Evolutionary conservation across 92 coral and sea anemone species (phyloP).

Genomic region (Zoanthus gigantus): DNA sequence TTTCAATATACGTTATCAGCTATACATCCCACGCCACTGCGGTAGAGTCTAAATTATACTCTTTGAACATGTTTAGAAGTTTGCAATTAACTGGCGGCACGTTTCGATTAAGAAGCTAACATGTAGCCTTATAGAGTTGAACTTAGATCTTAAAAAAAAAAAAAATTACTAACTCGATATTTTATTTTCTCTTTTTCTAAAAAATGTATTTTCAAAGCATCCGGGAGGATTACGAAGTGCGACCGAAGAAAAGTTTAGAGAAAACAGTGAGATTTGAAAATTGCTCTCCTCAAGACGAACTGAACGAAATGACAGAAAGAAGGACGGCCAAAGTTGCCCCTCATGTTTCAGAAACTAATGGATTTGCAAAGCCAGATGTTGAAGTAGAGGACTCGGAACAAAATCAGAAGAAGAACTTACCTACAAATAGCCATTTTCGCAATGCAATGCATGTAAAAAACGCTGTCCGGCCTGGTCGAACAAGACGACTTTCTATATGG

Average conservation of each 20-base stretch:
- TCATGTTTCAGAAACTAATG: conserved; percentile 28
- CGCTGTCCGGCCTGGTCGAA: conserved; percentile 72
- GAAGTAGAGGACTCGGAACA: conserved; percentile 19
- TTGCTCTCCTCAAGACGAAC: conserved; percentile 1
- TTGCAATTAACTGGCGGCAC: not conserved
- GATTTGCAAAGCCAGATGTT: conserved; percentile 36
- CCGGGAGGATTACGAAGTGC: conserved; percentile 9
- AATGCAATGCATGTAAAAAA: conserved; percentile 78
- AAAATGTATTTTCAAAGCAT: conserved; percentile 31
- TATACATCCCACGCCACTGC: not conserved
- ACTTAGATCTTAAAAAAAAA: no score
- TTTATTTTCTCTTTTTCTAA: not conserved
- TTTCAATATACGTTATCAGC: conserved; percentile 32
- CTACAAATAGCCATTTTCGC: conserved; percentile 71
- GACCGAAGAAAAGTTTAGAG: conserved; percentile 27
- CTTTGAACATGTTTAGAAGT: not conserved
- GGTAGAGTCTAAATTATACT: not conserved
- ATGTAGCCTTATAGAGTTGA: not conserved
- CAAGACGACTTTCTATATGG: conserved; percentile 72
- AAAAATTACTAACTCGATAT: not conserved
- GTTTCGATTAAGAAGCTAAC: not conserved
- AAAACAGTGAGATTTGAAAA: conserved; percentile 39
- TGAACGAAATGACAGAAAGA: conserved; percentile 39
- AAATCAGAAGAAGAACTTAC: conserved; percentile 62
- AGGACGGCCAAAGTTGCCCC: not conserved